A percentile compares a stretch with the other conserved stretches of the same genome.
These are phyloP conservation scores for Chlorodrepanis virens DNA, from an alignment of 2,113 vertebrate genomes.

Conservation along the genomic window DNA sequence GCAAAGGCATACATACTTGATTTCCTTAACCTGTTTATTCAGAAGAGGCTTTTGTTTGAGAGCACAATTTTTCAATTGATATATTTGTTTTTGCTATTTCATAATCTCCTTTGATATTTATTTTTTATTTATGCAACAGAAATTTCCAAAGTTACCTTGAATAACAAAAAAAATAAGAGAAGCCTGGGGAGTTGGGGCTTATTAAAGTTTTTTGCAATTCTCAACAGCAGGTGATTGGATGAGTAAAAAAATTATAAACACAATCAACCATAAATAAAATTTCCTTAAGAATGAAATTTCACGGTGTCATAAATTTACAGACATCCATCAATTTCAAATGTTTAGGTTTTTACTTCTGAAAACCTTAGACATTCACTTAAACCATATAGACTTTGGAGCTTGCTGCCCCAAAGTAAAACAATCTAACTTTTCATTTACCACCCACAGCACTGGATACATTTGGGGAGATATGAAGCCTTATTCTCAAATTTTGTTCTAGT, in stretches of 20 bases:
- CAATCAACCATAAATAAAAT: neutral
- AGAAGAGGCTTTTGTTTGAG: neutral
- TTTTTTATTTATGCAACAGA: neutral
- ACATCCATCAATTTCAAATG: neutral
- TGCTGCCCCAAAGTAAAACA: neutral
- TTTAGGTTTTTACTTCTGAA: neutral
- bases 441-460: neutral
- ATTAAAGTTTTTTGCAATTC: neutral
- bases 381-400: rapidly evolving
- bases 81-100: neutral
- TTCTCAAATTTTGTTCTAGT: neutral
- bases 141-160: neutral
- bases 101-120: neutral
- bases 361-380: neutral
- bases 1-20: neutral
- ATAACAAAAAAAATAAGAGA: neutral
- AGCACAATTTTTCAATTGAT: neutral
- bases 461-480: neutral
- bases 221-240: neutral
- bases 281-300: neutral
- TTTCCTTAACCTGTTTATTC: neutral
- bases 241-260: neutral
- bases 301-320: neutral
- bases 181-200: rapidly evolving
- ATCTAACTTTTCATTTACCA: neutral